Conservation (phyloP, 2,888 invertebrate species). For the Marasmarcha lunaedactyla region DNA sequence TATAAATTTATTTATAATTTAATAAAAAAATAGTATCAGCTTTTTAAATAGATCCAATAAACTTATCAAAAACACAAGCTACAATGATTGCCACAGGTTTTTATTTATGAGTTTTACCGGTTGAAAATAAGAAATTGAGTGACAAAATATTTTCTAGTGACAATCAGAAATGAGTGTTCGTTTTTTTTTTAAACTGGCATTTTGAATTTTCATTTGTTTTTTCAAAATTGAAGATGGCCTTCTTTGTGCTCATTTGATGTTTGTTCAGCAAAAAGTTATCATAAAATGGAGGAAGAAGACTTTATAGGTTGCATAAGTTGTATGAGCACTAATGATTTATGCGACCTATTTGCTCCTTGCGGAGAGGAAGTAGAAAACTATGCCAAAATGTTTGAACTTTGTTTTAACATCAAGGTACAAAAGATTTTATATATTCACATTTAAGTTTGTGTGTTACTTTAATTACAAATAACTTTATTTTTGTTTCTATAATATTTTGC, state of each 20-base stretch:
- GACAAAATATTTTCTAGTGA: no score
- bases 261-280: constrained; percentile 12
- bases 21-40: no score
- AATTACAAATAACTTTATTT: not conserved
- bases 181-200: no score
- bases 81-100: no score
- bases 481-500: constrained; percentile 1
- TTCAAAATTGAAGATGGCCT: constrained; percentile 16
- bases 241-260: constrained; percentile 19
- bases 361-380: constrained; percentile 51
- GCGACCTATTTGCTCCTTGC: constrained; percentile 60
- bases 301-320: constrained; percentile 64
- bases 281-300: constrained; percentile 49
- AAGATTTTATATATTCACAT: constrained; percentile 5
- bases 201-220: no score
- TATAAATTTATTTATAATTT: no score
- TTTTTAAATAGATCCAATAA: no score
- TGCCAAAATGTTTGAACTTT: constrained; percentile 56
- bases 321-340: constrained; percentile 56
- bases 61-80: no score
- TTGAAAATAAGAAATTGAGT: no score
- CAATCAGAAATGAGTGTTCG: no score
- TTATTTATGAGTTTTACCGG: no score
- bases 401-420: constrained; percentile 49
- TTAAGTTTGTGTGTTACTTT: not conserved